Evolutionary conservation across 2,888 invertebrate species (phyloP), one percentile per base, ranked within the genome.

Genomic region (Piscicola geometra): DNA sequence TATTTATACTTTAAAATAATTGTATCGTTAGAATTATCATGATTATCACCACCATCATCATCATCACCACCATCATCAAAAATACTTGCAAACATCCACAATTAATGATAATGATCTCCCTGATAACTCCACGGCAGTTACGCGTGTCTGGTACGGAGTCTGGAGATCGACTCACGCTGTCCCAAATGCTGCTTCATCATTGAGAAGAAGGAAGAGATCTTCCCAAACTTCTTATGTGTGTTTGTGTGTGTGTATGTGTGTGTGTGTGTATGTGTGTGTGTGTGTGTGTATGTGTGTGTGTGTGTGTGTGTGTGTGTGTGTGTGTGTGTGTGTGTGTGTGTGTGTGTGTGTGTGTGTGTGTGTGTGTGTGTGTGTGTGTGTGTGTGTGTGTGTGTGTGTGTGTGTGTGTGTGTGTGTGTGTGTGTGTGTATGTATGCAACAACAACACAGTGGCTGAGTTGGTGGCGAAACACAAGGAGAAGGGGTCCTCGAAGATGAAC

Each of bases 111-210:
- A 33, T 75, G 15, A 32, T 21, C 32, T 25, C 35, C 15, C 15
- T 71, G 64, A 36, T 71, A 15, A 66, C 82, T n/a, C n/a, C n/a
- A n/a, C n/a, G 82, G 64, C 81, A 86, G 86, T 86, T 90, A 90
- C 83, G 88, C 89, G 28, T 95, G 94, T 85, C 92, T 94, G 71
- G 86, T 87, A 30, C 89, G 88, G 80, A 89, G 90, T 1, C 86
- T 92, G 56, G 90, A 90, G 81, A 86, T 87, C 1, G 88, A 87
- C 77, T 89, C 89, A 77, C 88, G 91, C 68, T 94, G 94, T 84
- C 93, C 94, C 0, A 92, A 92, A 84, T 94, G 94, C 84, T 91
- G 90, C 81, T 90, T 89, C 21, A 88, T 89, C 1, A 86, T 93
- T 12, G 89, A 90, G 0, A 89, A 89, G 77, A 77, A 88, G 88